These are phyloP conservation scores for Macrostomum lignano DNA, from an alignment of 1,140 invertebrate species.

Conservation along the genomic window DNA sequence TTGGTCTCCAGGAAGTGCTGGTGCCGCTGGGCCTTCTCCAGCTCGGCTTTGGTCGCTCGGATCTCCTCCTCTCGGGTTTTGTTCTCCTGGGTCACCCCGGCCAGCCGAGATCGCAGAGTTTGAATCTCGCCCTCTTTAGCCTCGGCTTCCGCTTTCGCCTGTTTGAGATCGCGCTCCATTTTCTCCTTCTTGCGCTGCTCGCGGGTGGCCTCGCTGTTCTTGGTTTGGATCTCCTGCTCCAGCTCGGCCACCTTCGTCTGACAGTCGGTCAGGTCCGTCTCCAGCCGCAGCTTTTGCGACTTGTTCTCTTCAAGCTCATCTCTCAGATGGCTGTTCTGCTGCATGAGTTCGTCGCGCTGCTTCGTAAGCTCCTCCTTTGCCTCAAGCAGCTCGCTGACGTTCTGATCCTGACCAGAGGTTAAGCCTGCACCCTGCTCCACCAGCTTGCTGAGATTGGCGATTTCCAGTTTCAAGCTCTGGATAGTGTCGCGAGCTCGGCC, in stretches of 20 bases:
- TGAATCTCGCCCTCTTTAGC: slow-evolving; percentile 20
- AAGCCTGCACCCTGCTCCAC: slow-evolving; percentile 26
- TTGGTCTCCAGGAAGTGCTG: not conserved
- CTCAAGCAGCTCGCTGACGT: slow-evolving; percentile 24
- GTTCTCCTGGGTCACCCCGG: slow-evolving; percentile 18
- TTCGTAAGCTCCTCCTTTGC: slow-evolving; percentile 22
- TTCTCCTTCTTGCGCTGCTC: slow-evolving; percentile 26
- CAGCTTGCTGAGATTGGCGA: slow-evolving; percentile 25
- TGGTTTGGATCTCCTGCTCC: slow-evolving; percentile 7
- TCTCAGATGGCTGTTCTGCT: slow-evolving; percentile 22
- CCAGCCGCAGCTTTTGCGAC: not conserved
- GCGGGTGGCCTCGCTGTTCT: slow-evolving; percentile 20
- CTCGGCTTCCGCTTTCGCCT: slow-evolving; percentile 20
- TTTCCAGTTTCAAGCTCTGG: slow-evolving; percentile 26
- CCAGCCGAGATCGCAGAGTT: slow-evolving; percentile 15
- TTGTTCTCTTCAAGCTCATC: slow-evolving; percentile 8
- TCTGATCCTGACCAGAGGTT: slow-evolving; percentile 23
- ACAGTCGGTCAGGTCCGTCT: slow-evolving; percentile 1
- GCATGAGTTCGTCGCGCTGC: slow-evolving; percentile 22
- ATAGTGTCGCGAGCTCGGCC: slow-evolving; percentile 25
- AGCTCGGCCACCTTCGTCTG: slow-evolving; percentile 3
- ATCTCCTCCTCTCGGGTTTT: slow-evolving; percentile 11
- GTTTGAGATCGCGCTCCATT: slow-evolving; percentile 25
- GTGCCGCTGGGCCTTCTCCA: not conserved
- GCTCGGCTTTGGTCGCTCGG: not conserved